Conservation (phyloP, 2,797 vertebrate genomes). For the Acomys russatus region DNA sequence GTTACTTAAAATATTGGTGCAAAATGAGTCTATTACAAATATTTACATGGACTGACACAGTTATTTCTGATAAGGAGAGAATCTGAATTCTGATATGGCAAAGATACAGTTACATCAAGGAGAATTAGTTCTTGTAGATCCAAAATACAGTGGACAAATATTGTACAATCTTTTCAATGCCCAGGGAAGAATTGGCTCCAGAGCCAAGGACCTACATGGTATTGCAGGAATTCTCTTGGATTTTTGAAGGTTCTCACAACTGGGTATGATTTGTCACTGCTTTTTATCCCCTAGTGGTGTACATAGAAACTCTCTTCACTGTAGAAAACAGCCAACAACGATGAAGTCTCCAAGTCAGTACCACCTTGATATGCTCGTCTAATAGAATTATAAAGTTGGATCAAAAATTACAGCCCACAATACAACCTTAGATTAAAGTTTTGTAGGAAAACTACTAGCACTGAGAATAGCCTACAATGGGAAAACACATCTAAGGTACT, state of each 20-base stretch:
- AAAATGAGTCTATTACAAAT: background rate
- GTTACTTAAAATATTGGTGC: background rate
- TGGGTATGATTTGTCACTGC: background rate
- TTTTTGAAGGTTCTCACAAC: background rate
- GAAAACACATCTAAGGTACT: background rate
- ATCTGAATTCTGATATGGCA: background rate
- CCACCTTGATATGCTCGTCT: background rate
- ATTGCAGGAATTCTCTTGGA: background rate
- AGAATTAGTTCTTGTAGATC: background rate
- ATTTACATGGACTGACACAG: background rate
- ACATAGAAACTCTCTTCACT: background rate
- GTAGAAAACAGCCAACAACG: background rate
- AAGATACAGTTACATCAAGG: background rate
- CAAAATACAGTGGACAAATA: slow-evolving; percentile 19
- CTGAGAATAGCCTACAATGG: background rate
- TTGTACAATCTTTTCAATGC: background rate
- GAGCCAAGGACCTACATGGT: background rate
- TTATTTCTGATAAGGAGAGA: background rate
- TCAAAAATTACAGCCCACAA: background rate
- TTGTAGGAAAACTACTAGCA: background rate
- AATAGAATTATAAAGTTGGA: background rate
- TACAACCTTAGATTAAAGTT: background rate
- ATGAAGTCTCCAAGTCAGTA: background rate
- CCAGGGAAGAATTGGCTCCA: background rate
- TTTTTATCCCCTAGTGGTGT: background rate